phyloP scores from a whole-genome alignment of 2,888 invertebrate species.

The Tiliacea aurago region DNA sequence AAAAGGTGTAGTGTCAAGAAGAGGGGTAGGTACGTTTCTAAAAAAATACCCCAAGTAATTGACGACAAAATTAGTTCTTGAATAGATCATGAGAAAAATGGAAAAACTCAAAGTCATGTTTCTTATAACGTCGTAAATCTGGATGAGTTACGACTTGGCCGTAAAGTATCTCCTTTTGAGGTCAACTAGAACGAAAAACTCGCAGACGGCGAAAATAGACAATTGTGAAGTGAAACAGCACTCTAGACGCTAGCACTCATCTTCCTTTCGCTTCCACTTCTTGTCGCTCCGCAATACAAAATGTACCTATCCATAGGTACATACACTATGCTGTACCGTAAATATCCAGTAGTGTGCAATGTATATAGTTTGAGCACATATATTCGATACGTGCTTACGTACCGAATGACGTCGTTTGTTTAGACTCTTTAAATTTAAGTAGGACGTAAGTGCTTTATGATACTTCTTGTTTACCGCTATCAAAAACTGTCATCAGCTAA shows the following conservation, averaged over 20 bases:
- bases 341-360: conserved; percentile 38
- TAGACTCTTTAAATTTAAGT: not conserved
- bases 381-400: conserved; percentile 6
- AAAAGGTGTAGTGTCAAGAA: not conserved
- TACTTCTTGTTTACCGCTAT: not conserved
- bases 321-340: conserved; percentile 2
- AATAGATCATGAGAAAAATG: not conserved
- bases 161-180: conserved; percentile 57
- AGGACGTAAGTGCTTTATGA: not conserved
- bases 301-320: not conserved
- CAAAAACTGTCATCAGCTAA: not conserved
- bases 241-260: conserved; percentile 70
- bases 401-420: not conserved
- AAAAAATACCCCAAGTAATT: not conserved
- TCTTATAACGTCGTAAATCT: not conserved
- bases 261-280: conserved; percentile 58
- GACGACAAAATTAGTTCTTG: not conserved
- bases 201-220: conserved; percentile 72
- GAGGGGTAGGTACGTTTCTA: not conserved
- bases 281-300: conserved; percentile 39
- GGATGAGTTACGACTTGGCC: conserved; percentile 1
- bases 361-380: conserved; percentile 40
- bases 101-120: not conserved
- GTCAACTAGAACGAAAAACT: conserved; percentile 68
- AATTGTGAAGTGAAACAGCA: conserved; percentile 72